Conservation (phyloP, 2,888 invertebrate species). For the Tricholauxania praeusta region DNA sequence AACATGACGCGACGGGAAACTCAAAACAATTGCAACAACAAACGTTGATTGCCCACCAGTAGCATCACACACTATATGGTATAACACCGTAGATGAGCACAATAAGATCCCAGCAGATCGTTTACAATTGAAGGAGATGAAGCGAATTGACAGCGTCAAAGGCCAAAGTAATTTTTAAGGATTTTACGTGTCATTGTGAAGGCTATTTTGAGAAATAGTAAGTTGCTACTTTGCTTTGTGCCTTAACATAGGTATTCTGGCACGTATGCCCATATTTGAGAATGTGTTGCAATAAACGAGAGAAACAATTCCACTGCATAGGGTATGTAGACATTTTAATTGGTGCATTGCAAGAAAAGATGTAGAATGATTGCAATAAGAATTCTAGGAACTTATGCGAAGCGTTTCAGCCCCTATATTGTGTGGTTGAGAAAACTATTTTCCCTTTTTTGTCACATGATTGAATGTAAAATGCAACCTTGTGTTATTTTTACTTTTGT, state of each 20-base stretch:
- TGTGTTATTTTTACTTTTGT: neutral
- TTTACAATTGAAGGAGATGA: neutral
- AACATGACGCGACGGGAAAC: constrained; percentile 16
- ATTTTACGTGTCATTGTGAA: too few species aligned
- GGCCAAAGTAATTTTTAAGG: too few species aligned
- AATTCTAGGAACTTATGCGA: neutral
- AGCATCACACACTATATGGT: neutral
- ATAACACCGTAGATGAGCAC: neutral
- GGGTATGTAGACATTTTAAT: neutral
- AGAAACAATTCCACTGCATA: neutral
- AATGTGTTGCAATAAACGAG: neutral
- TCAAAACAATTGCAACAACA: constrained; percentile 6
- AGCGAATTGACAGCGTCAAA: too few species aligned
- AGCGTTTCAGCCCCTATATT: neutral
- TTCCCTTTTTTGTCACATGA: neutral
- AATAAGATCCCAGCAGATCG: neutral
- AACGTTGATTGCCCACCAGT: too few species aligned
- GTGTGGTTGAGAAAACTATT: neutral
- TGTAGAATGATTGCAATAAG: neutral
- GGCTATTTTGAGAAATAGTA: too few species aligned
- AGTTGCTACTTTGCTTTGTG: too few species aligned
- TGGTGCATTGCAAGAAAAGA: neutral
- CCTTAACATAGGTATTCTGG: too few species aligned
- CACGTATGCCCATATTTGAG: too few species aligned
- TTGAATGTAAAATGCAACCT: neutral